phyloP scores from a whole-genome alignment of 2,888 invertebrate species.

The Drosophila subquinaria region DNA sequence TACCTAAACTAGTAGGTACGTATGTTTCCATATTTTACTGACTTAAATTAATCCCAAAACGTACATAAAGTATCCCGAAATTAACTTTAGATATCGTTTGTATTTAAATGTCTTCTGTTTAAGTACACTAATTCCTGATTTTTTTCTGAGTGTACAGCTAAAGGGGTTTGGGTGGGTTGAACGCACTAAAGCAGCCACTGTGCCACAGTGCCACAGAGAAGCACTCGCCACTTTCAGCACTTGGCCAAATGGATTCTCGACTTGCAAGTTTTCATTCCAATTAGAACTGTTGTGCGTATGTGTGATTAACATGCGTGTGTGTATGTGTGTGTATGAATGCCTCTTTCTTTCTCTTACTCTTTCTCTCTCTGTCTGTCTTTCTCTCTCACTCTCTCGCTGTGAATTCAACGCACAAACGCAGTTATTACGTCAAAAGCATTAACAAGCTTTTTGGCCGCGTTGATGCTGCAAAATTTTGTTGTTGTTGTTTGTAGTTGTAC shows the following conservation, averaged over 20 bases:
- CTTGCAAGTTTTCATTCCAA: conserved; percentile 66
- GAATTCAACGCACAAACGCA: conserved; percentile 27
- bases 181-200: conserved; percentile 32
- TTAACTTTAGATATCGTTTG: too few species aligned
- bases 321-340: conserved; percentile 17
- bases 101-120: too few species aligned
- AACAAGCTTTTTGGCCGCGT: conserved; percentile 4
- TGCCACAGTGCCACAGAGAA: conserved; percentile 8
- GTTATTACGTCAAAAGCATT: conserved; percentile 36
- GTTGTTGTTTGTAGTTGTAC: conserved; percentile 6
- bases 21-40: too few species aligned
- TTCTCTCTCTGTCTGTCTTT: neutral
- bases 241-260: conserved; percentile 20
- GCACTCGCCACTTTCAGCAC: conserved; percentile 11
- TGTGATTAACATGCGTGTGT: conserved; percentile 12
- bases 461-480: conserved; percentile 19
- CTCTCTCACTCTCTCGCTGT: neutral
- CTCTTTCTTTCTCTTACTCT: neutral
- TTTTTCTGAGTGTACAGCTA: neutral
- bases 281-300: conserved; percentile 41
- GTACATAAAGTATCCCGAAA: too few species aligned
- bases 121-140: too few species aligned
- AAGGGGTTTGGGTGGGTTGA: conserved; percentile 47
- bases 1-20: too few species aligned
- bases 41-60: too few species aligned